These are phyloP conservation scores for Oreortyx pictus DNA, from an alignment of 2,797 vertebrate genomes.

Conservation along the genomic window DNA sequence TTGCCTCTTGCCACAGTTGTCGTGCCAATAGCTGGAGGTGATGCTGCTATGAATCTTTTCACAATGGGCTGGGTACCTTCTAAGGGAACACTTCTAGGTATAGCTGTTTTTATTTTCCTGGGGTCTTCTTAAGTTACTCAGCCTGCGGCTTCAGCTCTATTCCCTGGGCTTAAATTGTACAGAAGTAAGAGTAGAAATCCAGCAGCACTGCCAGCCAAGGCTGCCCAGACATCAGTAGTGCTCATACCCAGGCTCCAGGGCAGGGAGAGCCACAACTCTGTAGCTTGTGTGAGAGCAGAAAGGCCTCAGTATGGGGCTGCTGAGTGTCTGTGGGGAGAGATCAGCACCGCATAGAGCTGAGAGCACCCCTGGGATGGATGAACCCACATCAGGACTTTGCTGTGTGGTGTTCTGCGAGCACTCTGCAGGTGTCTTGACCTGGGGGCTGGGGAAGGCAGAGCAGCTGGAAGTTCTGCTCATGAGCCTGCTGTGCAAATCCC, in stretches of 20 bases:
- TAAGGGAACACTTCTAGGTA: neutral
- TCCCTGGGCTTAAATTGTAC: conserved; percentile 15
- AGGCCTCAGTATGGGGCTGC: neutral
- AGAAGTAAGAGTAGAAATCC: conserved; percentile 34
- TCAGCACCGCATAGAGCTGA: neutral
- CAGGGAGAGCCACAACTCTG: neutral
- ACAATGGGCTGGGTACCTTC: rapidly evolving
- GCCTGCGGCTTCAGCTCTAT: neutral
- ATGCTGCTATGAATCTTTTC: rapidly evolving
- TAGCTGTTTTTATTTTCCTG: neutral
- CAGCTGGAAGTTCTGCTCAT: neutral
- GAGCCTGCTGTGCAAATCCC: neutral
- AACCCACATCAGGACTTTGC: neutral
- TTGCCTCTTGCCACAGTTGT: rapidly evolving
- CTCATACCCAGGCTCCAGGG: neutral
- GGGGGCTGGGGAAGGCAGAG: neutral
- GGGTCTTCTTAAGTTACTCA: conserved; percentile 3
- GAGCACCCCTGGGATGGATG: neutral
- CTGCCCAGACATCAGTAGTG: neutral
- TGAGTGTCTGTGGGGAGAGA: neutral
- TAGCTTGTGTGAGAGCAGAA: neutral
- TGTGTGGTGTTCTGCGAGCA: rapidly evolving
- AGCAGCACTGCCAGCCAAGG: neutral
- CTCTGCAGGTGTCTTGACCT: neutral
- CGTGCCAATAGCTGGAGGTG: neutral